Base-by-base conservation (phyloP, 2,113 vertebrate species). In the Nannobrachium achirus region DNA sequence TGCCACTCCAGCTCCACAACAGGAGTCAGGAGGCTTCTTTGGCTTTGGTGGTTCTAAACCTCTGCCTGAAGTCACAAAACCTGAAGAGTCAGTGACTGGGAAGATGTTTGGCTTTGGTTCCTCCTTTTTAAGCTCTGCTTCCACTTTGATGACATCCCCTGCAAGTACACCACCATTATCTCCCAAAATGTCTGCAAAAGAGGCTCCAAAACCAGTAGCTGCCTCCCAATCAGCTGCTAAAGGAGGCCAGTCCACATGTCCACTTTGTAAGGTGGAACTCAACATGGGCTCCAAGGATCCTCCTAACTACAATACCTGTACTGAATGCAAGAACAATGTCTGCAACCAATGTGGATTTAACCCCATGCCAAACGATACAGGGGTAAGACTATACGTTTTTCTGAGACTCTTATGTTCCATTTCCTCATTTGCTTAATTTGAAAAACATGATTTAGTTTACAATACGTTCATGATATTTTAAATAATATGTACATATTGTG, bases 281-380 rank as follows among this genome's bases (percentile, higher is more conserved):
- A 94, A 93, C 57, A 33, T 89, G 75, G 90, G 87, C 63, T 92
- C 92, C 64, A 77, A 89, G 74, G 93, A 93, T 57, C 88, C 91
- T 10, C 90, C 93, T 13, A 96, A 95, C 86, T 95, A 89, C 69
- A 93, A 81, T 53, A 92, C 89, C 0, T 96, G 95, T 66, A 96
- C 95, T 0, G 90, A 93, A 72, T 96, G 95, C 91, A 93, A 94
- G 87, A 91, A 85, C 0, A 79, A 84, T 51, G 94, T 95, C 42
- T 96, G 95, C 84, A 95, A 93, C 52, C 92, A 93, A 57, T 96
- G 95, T 93, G 95, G 95, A 91, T 96, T 96, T 93, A 96, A 94
- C 73, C 94, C 95, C 0, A 90, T 84, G 52, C 95, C 95, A 0
- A 94, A 95, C 69, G 87, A 95, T 82, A 89, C 88, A 49, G 90